Evolutionary conservation across 2,113 vertebrate species (phyloP), one percentile per base, ranked within the genome.

Genomic region (Monopterus albus): DNA sequence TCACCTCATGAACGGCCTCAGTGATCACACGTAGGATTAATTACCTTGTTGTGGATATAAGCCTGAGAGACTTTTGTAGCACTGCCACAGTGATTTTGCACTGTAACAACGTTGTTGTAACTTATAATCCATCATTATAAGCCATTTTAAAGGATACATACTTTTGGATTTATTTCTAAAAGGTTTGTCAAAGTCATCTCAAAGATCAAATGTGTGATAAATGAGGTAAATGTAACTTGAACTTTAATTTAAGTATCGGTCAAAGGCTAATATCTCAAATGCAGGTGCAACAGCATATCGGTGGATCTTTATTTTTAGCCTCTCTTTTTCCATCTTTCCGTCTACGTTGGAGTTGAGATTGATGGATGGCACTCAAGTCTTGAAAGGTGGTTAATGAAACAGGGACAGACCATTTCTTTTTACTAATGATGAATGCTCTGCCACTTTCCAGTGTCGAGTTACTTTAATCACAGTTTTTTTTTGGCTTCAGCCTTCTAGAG

Each of bases 321-420:
- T 55, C 33, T n/a, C 29, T 39, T 58, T 53, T 57, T 66, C 53
- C 3, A 36, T 64, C 20, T 39, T 10, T 51, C 28, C 10, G 60
- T 59, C 49, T 50, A 35, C 23, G 35, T 72, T 28, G 36, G 38
- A 52, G 49, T 42, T 0, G 0, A 47, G 64, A 57, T 70, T 80
- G 61, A 88, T 83, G 47, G 63, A 76, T 65, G 43, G 42, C 36
- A 15, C 38, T 72, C 23, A 42, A 49, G 39, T 59, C 43, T 46
- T 26, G 62, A 75, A 81, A 71, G 62, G 72, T 23, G 43, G 66
- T 77, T 72, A 68, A 67, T 72, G 67, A 73, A 69, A 76, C 36
- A 12, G 59, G 63, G 47, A 55, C 62, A 40, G n/a, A n/a, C n/a
- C n/a, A n/a, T n/a, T n/a, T n/a, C n/a, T n/a, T n/a, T n/a, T n/a